phyloP scores from a whole-genome alignment of 2,888 invertebrate species.

The Megaustenia siamemsis region DNA sequence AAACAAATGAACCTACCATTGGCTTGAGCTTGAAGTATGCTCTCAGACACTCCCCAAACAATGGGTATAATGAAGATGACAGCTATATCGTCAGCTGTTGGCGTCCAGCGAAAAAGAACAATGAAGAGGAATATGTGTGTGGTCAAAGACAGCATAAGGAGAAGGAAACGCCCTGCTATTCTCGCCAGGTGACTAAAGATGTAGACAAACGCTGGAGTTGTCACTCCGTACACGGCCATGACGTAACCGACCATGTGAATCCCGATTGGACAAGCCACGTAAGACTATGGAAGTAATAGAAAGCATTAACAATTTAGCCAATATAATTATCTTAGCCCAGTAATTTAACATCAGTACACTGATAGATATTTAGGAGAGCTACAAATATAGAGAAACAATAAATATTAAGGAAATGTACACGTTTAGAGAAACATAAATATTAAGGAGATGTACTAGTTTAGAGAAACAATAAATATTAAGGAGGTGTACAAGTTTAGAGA shows the following conservation, averaged over 20 bases:
- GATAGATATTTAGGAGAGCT: too few species aligned
- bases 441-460: too few species aligned
- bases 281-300: slow-evolving; percentile 61
- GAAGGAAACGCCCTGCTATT: slow-evolving; percentile 64
- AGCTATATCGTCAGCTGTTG: slow-evolving; percentile 53
- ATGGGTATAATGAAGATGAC: slow-evolving; percentile 65
- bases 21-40: slow-evolving; percentile 71
- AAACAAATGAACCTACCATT: slow-evolving; percentile 68
- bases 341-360: too few species aligned
- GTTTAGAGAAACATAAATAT: too few species aligned
- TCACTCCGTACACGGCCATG: slow-evolving; percentile 69
- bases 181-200: slow-evolving; percentile 64
- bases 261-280: slow-evolving; percentile 70
- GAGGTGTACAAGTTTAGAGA: too few species aligned
- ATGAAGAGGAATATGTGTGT: slow-evolving; percentile 64
- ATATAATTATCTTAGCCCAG: too few species aligned
- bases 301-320: not conserved
- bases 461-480: too few species aligned
- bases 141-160: slow-evolving; percentile 62
- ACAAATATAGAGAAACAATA: too few species aligned
- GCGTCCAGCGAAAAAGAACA: slow-evolving; percentile 64
- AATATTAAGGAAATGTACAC: too few species aligned
- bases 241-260: slow-evolving; percentile 72
- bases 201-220: slow-evolving; percentile 66
- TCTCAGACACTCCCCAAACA: slow-evolving; percentile 69